These are phyloP conservation scores for Lasiurus borealis DNA, from an alignment of 2,113 vertebrate species.

Conservation along the genomic window DNA sequence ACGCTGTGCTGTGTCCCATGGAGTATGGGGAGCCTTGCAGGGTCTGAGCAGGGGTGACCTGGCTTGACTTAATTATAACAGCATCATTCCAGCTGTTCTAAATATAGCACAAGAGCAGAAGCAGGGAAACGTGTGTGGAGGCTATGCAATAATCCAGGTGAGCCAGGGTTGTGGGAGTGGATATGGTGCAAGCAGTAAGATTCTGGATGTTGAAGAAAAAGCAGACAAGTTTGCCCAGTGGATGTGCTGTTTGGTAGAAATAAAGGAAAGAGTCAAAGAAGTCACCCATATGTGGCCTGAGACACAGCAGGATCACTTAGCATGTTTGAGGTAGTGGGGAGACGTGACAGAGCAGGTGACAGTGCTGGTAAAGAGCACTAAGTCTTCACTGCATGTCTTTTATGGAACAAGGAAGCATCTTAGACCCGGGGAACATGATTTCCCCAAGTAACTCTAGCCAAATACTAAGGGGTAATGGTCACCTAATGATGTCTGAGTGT, in stretches of 20 bases:
- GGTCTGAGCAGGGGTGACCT: too few relatives aligned
- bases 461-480: neutral
- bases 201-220: neutral
- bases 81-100: neutral
- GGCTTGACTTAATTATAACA: neutral
- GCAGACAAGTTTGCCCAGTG: neutral
- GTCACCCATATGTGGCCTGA: neutral
- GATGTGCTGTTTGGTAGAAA: neutral
- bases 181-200: too few relatives aligned
- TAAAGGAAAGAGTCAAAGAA: neutral
- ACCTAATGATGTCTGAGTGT: neutral
- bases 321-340: accelerated
- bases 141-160: too few relatives aligned
- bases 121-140: neutral
- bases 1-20: accelerated
- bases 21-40: neutral
- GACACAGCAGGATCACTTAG: neutral
- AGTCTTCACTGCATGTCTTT: neutral
- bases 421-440: neutral
- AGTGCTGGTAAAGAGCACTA: too few relatives aligned
- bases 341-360: too few relatives aligned
- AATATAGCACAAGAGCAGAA: neutral
- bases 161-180: neutral
- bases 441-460: neutral
- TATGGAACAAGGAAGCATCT: neutral